Evolutionary conservation across 2,797 vertebrate genomes (phyloP), one percentile per base, ranked within the genome.

Genomic region (Coranthus polyacanthus): DNA sequence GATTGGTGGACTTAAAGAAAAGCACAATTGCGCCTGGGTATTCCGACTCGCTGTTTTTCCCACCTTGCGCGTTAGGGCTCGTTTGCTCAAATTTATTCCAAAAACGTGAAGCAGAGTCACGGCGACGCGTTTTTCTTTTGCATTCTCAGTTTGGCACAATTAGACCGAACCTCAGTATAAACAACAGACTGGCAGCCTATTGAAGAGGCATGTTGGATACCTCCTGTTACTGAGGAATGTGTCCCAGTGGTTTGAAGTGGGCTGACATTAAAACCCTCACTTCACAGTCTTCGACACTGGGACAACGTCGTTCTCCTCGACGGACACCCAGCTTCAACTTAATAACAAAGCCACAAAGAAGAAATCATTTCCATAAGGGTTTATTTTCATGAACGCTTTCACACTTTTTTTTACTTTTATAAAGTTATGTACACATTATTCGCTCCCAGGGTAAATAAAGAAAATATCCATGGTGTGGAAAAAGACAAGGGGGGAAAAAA

Each of bases 341-440:
- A 6, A 39, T 22, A 8, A 54, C n/a, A 56, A 18, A 24, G 24
- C 21, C 5, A 77, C 65, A 82, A 52, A 47, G 54, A 37, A 67
- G 29, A 9, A 68, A 66, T 39, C 15, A 12, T 78, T 82, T 72
- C 78, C 67, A 65, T 77, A 75, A 84, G 68, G 56, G 80, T 92
- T 91, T 86, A 93, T 90, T 94, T 91, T 88, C 68, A 92, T 88
- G 72, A 88, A 91, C 80, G 76, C 78, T 76, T 85, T 83, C 88
- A 93, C 83, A 92, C 83, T 80, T 87, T n/a, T n/a, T 82, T 83
- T 79, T 81, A 54, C 75, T 47, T 91, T 91, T 86, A 92, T 89
- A 90, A 92, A 91, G 78, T 90, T 93, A 93, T 93, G 77, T 93
- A 94, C 92, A 95, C 58, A 82, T 74, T 85, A 87, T 86, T 89